phyloP scores from a whole-genome alignment of 1,140 invertebrate species.

The Heliconius himera region DNA sequence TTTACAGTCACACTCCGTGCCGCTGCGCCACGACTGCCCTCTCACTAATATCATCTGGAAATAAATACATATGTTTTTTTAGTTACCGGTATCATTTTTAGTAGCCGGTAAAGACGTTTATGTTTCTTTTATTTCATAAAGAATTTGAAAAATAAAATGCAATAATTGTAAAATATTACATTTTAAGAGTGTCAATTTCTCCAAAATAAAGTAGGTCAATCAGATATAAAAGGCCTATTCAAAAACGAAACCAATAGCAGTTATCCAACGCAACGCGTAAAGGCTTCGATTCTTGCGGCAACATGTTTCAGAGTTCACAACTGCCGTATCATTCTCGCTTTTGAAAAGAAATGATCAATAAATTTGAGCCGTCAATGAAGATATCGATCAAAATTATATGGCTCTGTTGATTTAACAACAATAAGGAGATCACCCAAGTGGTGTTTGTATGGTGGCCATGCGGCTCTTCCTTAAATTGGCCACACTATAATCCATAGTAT shows the following conservation, averaged over 20 bases:
- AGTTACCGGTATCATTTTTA: neutral
- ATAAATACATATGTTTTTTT: neutral
- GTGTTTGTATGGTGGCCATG: slow-evolving; percentile 56
- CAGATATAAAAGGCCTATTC: slow-evolving; percentile 76
- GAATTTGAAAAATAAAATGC: slow-evolving; percentile 33
- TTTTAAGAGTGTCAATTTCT: slow-evolving; percentile 68
- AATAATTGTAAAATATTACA: slow-evolving; percentile 51
- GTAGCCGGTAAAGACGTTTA: neutral
- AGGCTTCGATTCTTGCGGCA: slow-evolving; percentile 54
- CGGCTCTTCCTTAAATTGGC: neutral
- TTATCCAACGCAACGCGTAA: slow-evolving; percentile 65
- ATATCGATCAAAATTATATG: slow-evolving; percentile 82
- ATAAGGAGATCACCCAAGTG: slow-evolving; percentile 63
- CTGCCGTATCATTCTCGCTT: slow-evolving; percentile 71
- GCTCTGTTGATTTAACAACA: slow-evolving; percentile 79
- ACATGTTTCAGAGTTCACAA: slow-evolving; percentile 59
- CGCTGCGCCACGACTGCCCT: too few species aligned
- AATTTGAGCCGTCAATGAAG: slow-evolving; percentile 77
- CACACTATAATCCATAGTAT: neutral
- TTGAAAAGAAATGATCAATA: slow-evolving; percentile 78
- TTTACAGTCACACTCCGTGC: too few species aligned
- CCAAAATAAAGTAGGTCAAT: slow-evolving; percentile 71
- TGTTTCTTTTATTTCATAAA: neutral
- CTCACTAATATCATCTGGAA: neutral
- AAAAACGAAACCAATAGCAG: slow-evolving; percentile 75